Base-by-base conservation (phyloP, 23 tunicate species). In the Trididemnum miniatum region DNA sequence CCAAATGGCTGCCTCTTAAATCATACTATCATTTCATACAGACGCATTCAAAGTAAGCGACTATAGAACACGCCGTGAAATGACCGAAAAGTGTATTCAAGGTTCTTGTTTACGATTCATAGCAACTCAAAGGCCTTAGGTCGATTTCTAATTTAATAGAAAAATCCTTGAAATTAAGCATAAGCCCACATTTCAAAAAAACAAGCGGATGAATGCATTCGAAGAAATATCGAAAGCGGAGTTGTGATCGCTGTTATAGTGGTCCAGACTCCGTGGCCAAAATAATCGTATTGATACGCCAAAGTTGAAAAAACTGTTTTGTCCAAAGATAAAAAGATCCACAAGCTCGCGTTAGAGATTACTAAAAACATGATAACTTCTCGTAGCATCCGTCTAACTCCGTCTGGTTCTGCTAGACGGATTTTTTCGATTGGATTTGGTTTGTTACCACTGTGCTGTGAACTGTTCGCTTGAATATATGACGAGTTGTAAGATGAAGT, bases 131-230 rank as follows among this genome's bases (percentile, higher is more conserved):
- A n/a, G n/a, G n/a, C n/a, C n/a, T n/a, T n/a, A n/a, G n/a, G n/a
- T n/a, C n/a, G n/a, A n/a, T n/a, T n/a, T n/a, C n/a, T n/a, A n/a
- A n/a, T n/a, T n/a, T n/a, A n/a, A n/a, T n/a, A n/a, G n/a, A n/a
- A n/a, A n/a, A n/a, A n/a, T n/a, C n/a, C n/a, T n/a, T n/a, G n/a
- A n/a, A 9, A 62, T 87, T 76, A 92, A 1, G 97, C 91, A 57
- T 66, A 87, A n/a, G 97, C 79, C 97, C 97, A 92, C 12, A 92
- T 71, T 67, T 93, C 98, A 67, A 93, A 93, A 20, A 88, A 75
- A 51, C 98, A 93, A n/a, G 91, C 98, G 34, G 91, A 88, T 0
- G 98, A 93, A 76, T 93, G 98, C 98, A 93, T 93, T 60, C 98
- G 87, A 30, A 93, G 84, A 66, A 93, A 93, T 7, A 93, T 93